Percentiles rank a stretch among this genome's conserved stretches.
Evolutionary conservation across 2,797 vertebrate genomes (phyloP).

Genomic region (Pseudochromis fuscus): DNA sequence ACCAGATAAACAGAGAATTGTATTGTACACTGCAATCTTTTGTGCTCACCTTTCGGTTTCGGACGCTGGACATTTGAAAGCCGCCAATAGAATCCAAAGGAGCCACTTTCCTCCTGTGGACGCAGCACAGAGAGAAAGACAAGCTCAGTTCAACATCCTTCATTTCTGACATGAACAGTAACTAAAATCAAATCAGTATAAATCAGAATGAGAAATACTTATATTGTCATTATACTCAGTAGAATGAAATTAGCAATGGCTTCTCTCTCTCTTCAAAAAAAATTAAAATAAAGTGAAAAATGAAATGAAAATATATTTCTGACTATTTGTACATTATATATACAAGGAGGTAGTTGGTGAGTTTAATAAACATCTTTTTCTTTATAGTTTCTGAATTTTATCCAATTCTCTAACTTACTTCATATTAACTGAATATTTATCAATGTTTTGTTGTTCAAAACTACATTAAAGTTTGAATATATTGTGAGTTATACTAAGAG

Average conservation of each 20-base stretch:
- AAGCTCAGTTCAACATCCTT: not conserved
- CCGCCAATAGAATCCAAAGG: constrained; percentile 83
- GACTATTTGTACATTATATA: too few species aligned
- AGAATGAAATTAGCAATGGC: too few species aligned
- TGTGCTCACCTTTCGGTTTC: constrained; percentile 74
- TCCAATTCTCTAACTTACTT: not conserved
- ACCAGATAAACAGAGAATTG: too few species aligned
- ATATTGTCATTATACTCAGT: too few species aligned
- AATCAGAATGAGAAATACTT: too few species aligned
- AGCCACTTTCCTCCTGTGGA: constrained; percentile 78
- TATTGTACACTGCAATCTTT: not conserved
- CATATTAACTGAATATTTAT: not conserved
- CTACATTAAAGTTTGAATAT: not conserved
- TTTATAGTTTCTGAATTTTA: too few species aligned
- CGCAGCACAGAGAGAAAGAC: not conserved
- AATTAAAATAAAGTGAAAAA: too few species aligned
- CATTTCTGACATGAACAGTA: not conserved
- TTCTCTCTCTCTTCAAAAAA: too few species aligned
- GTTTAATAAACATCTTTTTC: too few species aligned
- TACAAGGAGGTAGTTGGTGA: too few species aligned
- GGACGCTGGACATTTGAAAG: constrained; percentile 71
- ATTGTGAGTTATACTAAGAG: not conserved
- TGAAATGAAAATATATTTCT: too few species aligned
- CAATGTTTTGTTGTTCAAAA: too few species aligned
- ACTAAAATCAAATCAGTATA: not conserved